A percentile compares a stretch with the other conserved stretches of the same genome.
These are phyloP conservation scores for Rhynchonycteris naso DNA, from an alignment of 2,797 vertebrate species.

Conservation along the genomic window DNA sequence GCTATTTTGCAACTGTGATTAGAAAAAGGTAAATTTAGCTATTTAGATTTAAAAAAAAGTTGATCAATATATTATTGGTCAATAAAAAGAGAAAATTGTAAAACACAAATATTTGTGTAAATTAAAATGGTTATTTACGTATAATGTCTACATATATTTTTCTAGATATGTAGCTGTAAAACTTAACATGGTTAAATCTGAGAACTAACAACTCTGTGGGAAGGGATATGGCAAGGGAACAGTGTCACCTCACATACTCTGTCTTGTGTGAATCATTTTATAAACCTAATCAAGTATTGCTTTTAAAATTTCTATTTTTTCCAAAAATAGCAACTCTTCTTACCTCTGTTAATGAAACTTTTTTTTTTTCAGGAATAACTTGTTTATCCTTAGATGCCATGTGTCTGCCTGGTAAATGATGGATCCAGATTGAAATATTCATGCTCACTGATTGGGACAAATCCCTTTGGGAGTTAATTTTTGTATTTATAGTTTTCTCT, in stretches of 20 bases:
- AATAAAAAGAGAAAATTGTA: not conserved
- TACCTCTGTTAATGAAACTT: not conserved
- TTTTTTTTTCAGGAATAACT: not conserved
- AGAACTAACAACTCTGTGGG: not conserved
- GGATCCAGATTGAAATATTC: slow-evolving; percentile 55
- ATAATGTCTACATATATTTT: not conserved
- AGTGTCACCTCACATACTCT: not conserved
- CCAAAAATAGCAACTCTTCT: slow-evolving; percentile 14
- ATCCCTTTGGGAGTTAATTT: slow-evolving; percentile 47
- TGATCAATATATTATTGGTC: not conserved
- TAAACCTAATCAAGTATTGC: not conserved
- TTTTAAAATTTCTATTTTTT: not conserved
- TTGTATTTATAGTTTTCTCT: slow-evolving; percentile 45
- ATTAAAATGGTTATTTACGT: not conserved
- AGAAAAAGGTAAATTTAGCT: not conserved
- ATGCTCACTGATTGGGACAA: slow-evolving; percentile 2
- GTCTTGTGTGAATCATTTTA: not conserved
- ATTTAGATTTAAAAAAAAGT: not conserved
- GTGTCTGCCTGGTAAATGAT: slow-evolving; percentile 7
- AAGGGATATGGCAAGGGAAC: accelerated
- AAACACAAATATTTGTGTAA: not conserved
- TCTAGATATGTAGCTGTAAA: not conserved
- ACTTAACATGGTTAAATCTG: not conserved
- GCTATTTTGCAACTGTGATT: not conserved
- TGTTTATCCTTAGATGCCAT: slow-evolving; percentile 26